A percentile compares a stretch with the other conserved stretches of the same genome.
phyloP scores from a whole-genome alignment of 2,888 invertebrate species.

The Drosophila kuntzei region DNA sequence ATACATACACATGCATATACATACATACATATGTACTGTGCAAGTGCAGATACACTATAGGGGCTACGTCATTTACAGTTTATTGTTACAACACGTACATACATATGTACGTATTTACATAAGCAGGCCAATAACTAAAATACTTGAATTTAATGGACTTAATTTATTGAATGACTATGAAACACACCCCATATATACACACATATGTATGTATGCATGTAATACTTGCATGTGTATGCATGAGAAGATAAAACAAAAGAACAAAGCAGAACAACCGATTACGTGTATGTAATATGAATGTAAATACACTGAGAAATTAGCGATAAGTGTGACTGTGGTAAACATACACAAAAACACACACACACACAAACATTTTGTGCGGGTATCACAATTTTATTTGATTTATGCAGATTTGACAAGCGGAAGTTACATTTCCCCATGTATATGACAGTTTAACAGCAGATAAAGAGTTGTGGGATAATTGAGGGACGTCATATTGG shows the following conservation, averaged over 20 bases:
- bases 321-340: constrained; percentile 37
- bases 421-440: constrained; percentile 42
- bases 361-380: constrained; percentile 18
- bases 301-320: constrained; percentile 30
- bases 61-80: constrained; percentile 1
- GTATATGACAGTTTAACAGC: not conserved
- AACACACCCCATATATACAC: constrained; percentile 1
- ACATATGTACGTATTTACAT: not conserved
- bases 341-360: constrained; percentile 1
- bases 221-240: not conserved
- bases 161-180: constrained; percentile 45
- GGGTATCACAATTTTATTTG: constrained; percentile 31
- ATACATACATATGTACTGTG: not conserved
- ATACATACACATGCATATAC: constrained; percentile 3
- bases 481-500: constrained; percentile 6
- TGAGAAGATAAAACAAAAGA: constrained; percentile 26
- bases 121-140: not conserved
- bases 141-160: constrained; percentile 45
- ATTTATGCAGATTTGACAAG: constrained; percentile 35
- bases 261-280: constrained; percentile 38
- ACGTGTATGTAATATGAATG: constrained; percentile 32
- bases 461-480: not conserved
- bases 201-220: not conserved
- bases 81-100: not conserved
- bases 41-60: not conserved